Evolutionary conservation across 1,140 invertebrate genomes (phyloP).

Genomic region (Spodoptera frugiperda): DNA sequence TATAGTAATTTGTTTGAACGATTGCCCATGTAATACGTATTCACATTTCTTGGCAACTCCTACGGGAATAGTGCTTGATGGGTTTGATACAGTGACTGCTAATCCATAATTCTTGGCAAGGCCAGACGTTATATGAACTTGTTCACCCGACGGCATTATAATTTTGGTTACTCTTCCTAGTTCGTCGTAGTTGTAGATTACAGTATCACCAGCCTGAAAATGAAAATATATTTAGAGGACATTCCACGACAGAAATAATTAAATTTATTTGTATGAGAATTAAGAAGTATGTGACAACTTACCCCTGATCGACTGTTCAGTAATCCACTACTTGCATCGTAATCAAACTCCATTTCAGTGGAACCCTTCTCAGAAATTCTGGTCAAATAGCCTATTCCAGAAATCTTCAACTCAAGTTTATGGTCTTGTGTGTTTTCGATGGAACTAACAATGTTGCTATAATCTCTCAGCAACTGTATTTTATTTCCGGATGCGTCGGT

Average conservation of each 20-base stretch:
- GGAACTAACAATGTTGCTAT: constrained; percentile 95
- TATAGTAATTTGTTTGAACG: constrained; percentile 86
- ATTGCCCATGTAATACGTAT: constrained; percentile 86
- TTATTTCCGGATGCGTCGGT: constrained; percentile 97
- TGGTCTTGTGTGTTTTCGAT: constrained; percentile 98
- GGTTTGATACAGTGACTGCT: constrained; percentile 89
- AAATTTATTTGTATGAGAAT: not conserved
- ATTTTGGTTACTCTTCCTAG: constrained; percentile 94
- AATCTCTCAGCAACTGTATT: constrained; percentile 96
- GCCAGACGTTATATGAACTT: constrained; percentile 91
- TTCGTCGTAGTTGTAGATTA: constrained; percentile 95
- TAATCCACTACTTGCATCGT: constrained; percentile 93
- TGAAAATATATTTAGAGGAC: constrained; percentile 53
- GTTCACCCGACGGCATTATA: constrained; percentile 96
- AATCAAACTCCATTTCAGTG: constrained; percentile 94
- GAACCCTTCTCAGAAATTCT: constrained; percentile 93
- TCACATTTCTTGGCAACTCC: constrained; percentile 87
- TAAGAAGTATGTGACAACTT: constrained; percentile 59
- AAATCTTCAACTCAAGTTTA: constrained; percentile 95
- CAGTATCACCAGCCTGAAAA: constrained; percentile 92
- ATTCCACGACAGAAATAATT: not conserved
- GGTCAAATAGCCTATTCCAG: constrained; percentile 94
- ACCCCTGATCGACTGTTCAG: constrained; percentile 92
- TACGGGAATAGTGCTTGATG: constrained; percentile 80
- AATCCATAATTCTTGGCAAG: constrained; percentile 91